Conservation (phyloP, 2,113 vertebrate genomes). For the Hiodon alosoides region DNA sequence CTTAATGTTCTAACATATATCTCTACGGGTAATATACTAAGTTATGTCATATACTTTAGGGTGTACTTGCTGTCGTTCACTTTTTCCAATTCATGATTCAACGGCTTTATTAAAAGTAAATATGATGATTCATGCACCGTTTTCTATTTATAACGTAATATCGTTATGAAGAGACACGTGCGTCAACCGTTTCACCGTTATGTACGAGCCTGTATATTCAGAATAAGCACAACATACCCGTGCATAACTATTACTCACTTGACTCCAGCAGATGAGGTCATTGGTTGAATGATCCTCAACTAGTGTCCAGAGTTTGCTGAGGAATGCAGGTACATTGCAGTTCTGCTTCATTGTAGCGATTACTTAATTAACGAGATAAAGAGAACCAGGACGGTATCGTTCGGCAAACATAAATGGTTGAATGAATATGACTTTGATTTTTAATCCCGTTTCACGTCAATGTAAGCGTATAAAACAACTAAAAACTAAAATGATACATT, state of each 20-base stretch:
- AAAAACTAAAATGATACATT: neutral
- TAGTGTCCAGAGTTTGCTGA: slow-evolving; percentile 44
- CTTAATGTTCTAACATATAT: neutral
- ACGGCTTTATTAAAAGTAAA: too few species aligned
- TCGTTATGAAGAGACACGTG: neutral
- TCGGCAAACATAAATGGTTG: neutral
- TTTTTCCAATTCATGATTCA: too few species aligned
- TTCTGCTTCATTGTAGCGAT: slow-evolving; percentile 33
- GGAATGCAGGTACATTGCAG: slow-evolving; percentile 33
- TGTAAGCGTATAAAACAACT: too few species aligned
- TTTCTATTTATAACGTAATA: too few species aligned
- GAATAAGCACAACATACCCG: neutral
- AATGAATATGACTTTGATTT: neutral
- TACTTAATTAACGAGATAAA: neutral
- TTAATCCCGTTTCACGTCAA: neutral
- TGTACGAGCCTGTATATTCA: neutral
- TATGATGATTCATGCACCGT: too few species aligned
- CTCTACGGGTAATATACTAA: too few species aligned
- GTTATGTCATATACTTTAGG: too few species aligned
- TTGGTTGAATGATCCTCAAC: slow-evolving; percentile 37
- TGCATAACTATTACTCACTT: slow-evolving; percentile 30
- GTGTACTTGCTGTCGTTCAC: too few species aligned
- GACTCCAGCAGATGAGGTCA: slow-evolving; percentile 40
- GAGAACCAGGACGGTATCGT: neutral
- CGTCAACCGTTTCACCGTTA: neutral